Evolutionary conservation across 2,888 invertebrate species (phyloP), one percentile per base, ranked within the genome.

Genomic region (Caenorhabditis japonica): DNA sequence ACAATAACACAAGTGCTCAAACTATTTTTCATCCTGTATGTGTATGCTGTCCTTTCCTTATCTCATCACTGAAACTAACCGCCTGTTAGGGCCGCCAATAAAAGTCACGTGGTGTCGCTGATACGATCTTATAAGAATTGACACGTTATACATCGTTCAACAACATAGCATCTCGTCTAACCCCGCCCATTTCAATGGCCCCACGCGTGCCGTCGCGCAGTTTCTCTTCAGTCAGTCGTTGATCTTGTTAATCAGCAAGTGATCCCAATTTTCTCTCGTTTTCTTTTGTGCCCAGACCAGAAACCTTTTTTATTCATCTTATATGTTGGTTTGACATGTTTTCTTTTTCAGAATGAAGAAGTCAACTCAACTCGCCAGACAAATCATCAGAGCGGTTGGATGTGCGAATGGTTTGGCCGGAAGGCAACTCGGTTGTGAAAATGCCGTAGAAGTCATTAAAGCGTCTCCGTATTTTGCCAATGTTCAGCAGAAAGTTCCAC

Each of bases 391-490:
- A 34, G 77, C 79, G 13, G 64, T 84, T 41, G 84, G 83, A 47
- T 80, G 82, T 62, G 83, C 83, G 12, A 84, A 84, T 56, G 84
- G 84, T 47, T 53, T 78, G 19, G 84, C 77, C 15, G 84, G 84
- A 46, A 76, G 84, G 49, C 82, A 84, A 41, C 70, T 84, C 13
- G 85, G 85, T 39, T 85, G 85, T 58, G 85, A 85, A 23, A 68
- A 77, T 27, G 82, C 82, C 7, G 81, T 81, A 1, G 60, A 73
- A 30, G 78, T 82, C 3, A 75, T 85, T 33, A 70, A 76, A 53
- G 53, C 66, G 15, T 85, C 85, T 15, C 72, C 74, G 38, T 73
- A 77, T 41, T 68, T 83, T 25, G 55, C 75, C 4, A 47, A 59
- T 23, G 72, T 73, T 13, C 60, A 69, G 39, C 34, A 71, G 41